phyloP scores from a whole-genome alignment of 1,140 invertebrate species.

The Cydia pomonella region DNA sequence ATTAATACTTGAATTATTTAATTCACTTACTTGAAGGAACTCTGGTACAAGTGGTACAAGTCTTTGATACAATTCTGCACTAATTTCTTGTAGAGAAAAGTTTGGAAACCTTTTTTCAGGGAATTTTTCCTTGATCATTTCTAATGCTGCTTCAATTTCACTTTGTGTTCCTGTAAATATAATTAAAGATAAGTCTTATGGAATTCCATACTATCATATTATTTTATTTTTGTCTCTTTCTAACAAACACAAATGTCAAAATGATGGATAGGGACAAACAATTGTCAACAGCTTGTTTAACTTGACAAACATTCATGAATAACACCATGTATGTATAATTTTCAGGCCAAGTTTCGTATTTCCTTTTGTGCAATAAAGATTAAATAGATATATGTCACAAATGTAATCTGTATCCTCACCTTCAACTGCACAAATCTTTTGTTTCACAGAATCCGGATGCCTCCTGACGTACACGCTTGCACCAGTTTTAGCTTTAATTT shows the following conservation, averaged over 20 bases:
- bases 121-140: conserved; percentile 91
- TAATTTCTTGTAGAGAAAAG: conserved; percentile 89
- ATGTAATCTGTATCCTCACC: conserved; percentile 74
- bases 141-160: conserved; percentile 89
- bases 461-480: conserved; percentile 89
- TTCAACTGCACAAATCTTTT: conserved; percentile 92
- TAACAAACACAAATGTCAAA: too few relatives aligned
- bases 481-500: conserved; percentile 89
- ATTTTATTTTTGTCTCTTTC: background rate
- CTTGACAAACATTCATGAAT: too few relatives aligned
- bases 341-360: too few relatives aligned
- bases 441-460: conserved; percentile 85
- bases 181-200: background rate
- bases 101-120: conserved; percentile 89
- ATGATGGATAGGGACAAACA: too few relatives aligned
- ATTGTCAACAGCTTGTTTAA: too few relatives aligned
- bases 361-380: too few relatives aligned
- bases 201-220: conserved; percentile 30
- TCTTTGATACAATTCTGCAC: conserved; percentile 82
- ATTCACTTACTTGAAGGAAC: conserved; percentile 83
- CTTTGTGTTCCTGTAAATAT: conserved; percentile 82
- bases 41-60: conserved; percentile 82
- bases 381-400: too few relatives aligned
- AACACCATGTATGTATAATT: too few relatives aligned
- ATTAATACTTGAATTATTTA: background rate